Evolutionary conservation across 2,113 vertebrate genomes (phyloP).

Genomic region (Rhea pennata): DNA sequence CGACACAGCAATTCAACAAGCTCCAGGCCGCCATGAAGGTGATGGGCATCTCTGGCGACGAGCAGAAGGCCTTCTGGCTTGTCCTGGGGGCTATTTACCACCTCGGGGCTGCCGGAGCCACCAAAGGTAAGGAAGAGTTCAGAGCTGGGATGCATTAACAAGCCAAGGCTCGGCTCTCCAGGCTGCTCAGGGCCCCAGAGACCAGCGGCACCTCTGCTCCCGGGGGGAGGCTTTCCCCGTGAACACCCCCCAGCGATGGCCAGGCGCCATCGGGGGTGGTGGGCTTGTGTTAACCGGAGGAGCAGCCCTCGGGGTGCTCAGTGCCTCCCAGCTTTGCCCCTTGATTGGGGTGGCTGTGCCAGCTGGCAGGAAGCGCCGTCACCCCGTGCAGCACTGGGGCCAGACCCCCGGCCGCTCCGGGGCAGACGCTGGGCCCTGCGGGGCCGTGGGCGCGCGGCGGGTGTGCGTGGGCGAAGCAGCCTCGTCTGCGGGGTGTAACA

Average conservation of each 20-base stretch:
- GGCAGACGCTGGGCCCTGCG: neutral
- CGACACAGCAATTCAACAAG: slow-evolving; percentile 91
- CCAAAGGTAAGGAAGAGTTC: slow-evolving; percentile 85
- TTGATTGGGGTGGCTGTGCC: accelerated
- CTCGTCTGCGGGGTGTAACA: slow-evolving; percentile 9
- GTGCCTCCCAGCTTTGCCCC: neutral
- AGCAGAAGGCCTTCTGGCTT: slow-evolving; percentile 90
- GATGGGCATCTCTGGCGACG: slow-evolving; percentile 88
- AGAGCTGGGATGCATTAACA: accelerated
- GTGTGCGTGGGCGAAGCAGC: neutral
- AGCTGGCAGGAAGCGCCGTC: neutral
- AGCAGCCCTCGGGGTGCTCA: neutral
- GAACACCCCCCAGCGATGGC: accelerated
- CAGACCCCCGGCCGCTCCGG: accelerated
- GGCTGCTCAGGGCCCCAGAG: neutral
- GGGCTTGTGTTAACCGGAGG: neutral
- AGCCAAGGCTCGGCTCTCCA: neutral
- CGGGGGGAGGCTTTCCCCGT: neutral
- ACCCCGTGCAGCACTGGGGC: neutral
- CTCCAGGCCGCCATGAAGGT: slow-evolving; percentile 97
- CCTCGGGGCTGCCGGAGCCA: slow-evolving; percentile 92
- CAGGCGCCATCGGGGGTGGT: neutral
- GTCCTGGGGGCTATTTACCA: slow-evolving; percentile 93
- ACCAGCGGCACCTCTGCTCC: neutral
- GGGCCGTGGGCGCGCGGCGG: accelerated